Evolutionary conservation across 1,140 invertebrate species (phyloP).

Genomic region (Zaprionus kolodkinae): DNA sequence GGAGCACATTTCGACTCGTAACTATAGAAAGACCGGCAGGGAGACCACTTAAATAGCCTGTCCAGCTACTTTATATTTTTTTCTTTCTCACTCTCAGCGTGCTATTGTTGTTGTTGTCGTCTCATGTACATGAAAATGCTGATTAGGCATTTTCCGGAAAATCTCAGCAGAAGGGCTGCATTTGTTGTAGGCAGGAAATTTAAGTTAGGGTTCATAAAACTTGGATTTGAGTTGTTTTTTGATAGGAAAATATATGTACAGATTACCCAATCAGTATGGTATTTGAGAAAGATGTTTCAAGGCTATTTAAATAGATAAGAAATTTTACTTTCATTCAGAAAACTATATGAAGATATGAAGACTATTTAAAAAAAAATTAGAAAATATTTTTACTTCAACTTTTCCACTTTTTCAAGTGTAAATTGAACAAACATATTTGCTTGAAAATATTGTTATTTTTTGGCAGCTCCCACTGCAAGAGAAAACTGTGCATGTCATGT

Average conservation of each 20-base stretch:
- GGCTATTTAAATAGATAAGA: neutral
- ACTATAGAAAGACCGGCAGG: constrained; percentile 40
- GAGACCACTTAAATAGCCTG: constrained; percentile 49
- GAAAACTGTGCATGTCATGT: constrained; percentile 61
- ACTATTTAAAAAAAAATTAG: no score
- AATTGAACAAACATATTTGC: neutral
- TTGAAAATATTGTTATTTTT: constrained; percentile 7
- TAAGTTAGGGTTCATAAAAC: neutral
- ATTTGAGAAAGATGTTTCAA: neutral
- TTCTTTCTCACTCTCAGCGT: constrained; percentile 38
- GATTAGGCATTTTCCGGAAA: constrained; percentile 65
- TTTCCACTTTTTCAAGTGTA: neutral
- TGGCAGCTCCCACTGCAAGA: constrained; percentile 26
- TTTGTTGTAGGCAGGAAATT: neutral
- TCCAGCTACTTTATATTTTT: constrained; percentile 5
- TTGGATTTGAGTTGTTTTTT: neutral
- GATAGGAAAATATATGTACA: neutral
- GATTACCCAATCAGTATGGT: neutral
- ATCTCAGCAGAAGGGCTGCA: neutral
- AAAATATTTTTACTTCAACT: neutral
- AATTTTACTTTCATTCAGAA: neutral
- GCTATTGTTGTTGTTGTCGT: constrained; percentile 46
- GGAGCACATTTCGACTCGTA: constrained; percentile 34
- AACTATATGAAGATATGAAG: neutral
- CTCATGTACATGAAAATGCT: constrained; percentile 50